A percentile compares a stretch with the other conserved stretches of the same genome.
Conservation (phyloP, 2,113 vertebrate genomes). For the Sclerurus mexicanus region DNA sequence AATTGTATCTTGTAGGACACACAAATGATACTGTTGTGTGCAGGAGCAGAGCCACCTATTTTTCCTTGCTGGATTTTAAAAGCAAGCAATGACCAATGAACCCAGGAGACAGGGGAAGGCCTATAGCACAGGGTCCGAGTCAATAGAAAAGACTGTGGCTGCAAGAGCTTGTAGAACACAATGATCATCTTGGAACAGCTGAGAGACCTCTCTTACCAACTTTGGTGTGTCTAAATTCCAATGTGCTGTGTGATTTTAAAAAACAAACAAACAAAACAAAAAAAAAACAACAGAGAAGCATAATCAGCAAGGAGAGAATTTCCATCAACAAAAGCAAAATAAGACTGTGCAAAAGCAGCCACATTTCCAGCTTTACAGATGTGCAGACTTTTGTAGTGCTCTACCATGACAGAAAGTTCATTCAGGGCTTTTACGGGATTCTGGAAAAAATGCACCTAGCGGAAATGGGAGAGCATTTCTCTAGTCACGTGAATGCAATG, state of each 20-base stretch:
- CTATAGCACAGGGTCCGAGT: neutral
- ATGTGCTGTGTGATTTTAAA: neutral
- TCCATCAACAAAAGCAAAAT: neutral
- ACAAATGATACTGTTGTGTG: neutral
- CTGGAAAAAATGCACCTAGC: neutral
- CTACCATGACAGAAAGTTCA: neutral
- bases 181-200: neutral
- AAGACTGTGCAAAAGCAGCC: neutral
- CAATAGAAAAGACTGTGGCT: neutral
- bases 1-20: accelerated
- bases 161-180: neutral
- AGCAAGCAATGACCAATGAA: neutral
- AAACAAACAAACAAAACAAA: neutral
- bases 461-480: neutral
- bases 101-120: neutral
- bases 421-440: neutral
- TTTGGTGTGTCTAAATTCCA: neutral
- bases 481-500: neutral
- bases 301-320: neutral
- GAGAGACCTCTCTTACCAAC: neutral
- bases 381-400: neutral
- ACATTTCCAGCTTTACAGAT: neutral
- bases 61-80: neutral
- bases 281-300: neutral
- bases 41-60: neutral